Evolutionary conservation across 1,140 invertebrate genomes (phyloP).

Genomic region (Drosophila parvula): DNA sequence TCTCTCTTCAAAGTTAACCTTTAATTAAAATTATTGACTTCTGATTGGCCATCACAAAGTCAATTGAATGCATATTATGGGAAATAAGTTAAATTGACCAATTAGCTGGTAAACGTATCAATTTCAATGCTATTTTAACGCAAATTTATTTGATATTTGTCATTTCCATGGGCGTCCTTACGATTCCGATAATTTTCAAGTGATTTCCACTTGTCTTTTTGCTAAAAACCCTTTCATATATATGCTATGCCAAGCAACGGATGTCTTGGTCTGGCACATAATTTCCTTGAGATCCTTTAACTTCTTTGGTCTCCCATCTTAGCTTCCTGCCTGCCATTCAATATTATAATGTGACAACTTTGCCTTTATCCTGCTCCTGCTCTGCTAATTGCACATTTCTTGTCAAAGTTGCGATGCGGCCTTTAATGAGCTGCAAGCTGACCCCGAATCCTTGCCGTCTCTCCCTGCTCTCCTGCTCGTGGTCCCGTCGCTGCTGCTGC

Average conservation of each 20-base stretch:
- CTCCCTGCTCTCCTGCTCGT: not conserved
- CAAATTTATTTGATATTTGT: not conserved
- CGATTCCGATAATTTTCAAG: constrained; percentile 2
- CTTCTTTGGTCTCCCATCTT: not conserved
- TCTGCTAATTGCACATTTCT: constrained; percentile 76
- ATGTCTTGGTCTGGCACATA: not conserved
- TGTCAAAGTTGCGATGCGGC: constrained; percentile 67
- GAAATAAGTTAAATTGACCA: not conserved
- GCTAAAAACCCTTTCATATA: not conserved
- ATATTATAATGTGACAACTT: constrained; percentile 79
- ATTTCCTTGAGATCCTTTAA: constrained; percentile 8
- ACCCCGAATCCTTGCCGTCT: constrained; percentile 28
- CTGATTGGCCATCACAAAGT: not conserved
- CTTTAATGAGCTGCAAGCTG: constrained; percentile 66
- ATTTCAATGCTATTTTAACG: not conserved
- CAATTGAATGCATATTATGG: not conserved
- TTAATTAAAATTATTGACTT: not conserved
- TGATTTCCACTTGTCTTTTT: constrained; percentile 1
- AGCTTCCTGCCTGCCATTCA: constrained; percentile 58
- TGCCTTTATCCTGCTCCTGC: constrained; percentile 11
- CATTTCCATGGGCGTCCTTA: not conserved
- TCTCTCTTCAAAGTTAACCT: not conserved
- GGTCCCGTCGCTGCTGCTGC: not conserved
- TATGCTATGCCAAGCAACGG: not conserved
- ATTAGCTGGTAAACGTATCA: constrained; percentile 3